These are phyloP conservation scores for Heterocephalus glaber DNA, from an alignment of 2,113 vertebrate species.

Conservation along the genomic window DNA sequence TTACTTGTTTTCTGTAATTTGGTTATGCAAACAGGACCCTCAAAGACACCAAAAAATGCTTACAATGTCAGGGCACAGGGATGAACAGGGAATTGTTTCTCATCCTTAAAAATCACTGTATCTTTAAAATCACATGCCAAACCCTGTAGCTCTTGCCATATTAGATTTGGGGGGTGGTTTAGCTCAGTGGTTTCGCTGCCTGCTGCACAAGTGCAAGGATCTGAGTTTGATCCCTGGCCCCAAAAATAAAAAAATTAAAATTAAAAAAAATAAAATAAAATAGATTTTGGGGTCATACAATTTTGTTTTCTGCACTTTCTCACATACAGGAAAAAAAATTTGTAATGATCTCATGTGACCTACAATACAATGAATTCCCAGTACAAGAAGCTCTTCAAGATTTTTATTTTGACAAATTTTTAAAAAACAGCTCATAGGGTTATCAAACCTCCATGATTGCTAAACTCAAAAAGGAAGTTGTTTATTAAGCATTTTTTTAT, in stretches of 20 bases:
- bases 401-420: background rate
- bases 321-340: background rate
- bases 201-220: no score
- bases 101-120: background rate
- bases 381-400: background rate
- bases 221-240: no score
- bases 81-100: background rate
- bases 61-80: rapidly evolving
- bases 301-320: slow-evolving; percentile 38
- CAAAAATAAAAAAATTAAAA: no score
- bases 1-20: background rate
- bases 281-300: background rate
- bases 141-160: background rate
- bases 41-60: background rate
- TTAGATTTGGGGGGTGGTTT: background rate
- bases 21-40: background rate
- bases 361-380: background rate
- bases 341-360: background rate
- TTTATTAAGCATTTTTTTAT: slow-evolving; percentile 22
- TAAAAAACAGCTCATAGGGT: background rate
- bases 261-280: no score
- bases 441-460: background rate
- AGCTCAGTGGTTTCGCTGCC: no score
- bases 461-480: background rate
- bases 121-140: rapidly evolving